Evolutionary conservation across 1,140 invertebrate species (phyloP).

Genomic region (Cyrtorhinus lividipennis): DNA sequence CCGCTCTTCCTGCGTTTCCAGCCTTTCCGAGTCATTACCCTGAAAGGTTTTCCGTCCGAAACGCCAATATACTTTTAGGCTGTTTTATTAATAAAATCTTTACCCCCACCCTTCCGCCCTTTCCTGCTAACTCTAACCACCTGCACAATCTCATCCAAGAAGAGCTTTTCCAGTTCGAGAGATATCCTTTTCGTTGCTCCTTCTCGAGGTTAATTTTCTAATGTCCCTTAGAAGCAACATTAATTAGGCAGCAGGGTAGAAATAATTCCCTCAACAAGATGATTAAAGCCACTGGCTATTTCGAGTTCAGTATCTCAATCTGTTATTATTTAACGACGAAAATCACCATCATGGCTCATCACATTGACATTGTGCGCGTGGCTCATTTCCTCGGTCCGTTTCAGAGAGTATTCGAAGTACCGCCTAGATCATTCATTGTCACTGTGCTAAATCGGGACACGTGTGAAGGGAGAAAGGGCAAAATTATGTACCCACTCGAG

Average conservation of each 20-base stretch:
- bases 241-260: neutral
- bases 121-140: too few relatives aligned
- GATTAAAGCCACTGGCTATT: too few relatives aligned
- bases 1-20: neutral
- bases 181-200: neutral
- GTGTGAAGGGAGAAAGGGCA: too few relatives aligned
- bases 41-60: conserved; percentile 9
- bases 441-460: too few relatives aligned
- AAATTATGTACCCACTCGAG: too few relatives aligned
- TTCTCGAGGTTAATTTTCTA: neutral
- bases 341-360: too few relatives aligned
- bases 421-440: too few relatives aligned
- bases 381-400: too few relatives aligned
- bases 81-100: conserved; percentile 16
- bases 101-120: neutral
- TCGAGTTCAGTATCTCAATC: too few relatives aligned
- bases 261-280: neutral
- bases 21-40: conserved; percentile 11
- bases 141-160: neutral
- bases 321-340: too few relatives aligned
- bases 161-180: neutral
- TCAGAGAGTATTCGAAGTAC: too few relatives aligned
- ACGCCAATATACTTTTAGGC: conserved; percentile 9
- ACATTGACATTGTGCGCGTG: too few relatives aligned
- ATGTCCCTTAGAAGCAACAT: neutral